Evolutionary conservation across 1,140 invertebrate species (phyloP).

Genomic region (Heliconius congener): DNA sequence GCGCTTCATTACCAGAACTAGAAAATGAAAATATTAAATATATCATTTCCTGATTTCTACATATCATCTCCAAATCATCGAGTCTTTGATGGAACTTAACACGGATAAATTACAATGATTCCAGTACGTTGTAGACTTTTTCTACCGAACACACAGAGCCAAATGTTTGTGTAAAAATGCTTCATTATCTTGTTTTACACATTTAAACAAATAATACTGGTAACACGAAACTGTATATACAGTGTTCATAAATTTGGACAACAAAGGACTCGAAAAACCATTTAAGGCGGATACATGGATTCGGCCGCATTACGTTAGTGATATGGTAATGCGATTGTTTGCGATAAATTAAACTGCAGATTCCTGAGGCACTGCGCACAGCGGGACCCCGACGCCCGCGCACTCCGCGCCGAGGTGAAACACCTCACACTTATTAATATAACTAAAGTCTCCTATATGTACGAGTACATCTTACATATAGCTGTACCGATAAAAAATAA

Average conservation of each 20-base stretch:
- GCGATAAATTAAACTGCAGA: constrained; percentile 75
- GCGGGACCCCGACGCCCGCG: constrained; percentile 68
- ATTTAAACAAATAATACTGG: constrained; percentile 56
- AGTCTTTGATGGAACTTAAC: not conserved
- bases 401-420: constrained; percentile 58
- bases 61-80: not conserved
- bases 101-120: not conserved
- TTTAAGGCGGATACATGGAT: constrained; percentile 73
- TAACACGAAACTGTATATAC: constrained; percentile 63
- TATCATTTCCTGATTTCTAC: too few species aligned
- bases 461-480: not conserved
- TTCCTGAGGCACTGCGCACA: constrained; percentile 56
- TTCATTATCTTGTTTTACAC: constrained; percentile 49
- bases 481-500: not conserved
- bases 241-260: constrained; percentile 76
- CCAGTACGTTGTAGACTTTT: not conserved
- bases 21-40: too few species aligned
- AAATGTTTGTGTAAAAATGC: constrained; percentile 7
- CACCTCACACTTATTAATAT: constrained; percentile 67
- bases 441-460: constrained; percentile 43
- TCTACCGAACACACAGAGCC: not conserved
- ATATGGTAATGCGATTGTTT: constrained; percentile 81
- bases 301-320: constrained; percentile 72
- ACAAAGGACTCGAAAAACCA: constrained; percentile 76
- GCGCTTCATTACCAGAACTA: too few species aligned